Percentiles rank a stretch among this genome's conserved stretches.
phyloP scores from a whole-genome alignment of 2,113 vertebrate species.

The Neogobius melanostomus region DNA sequence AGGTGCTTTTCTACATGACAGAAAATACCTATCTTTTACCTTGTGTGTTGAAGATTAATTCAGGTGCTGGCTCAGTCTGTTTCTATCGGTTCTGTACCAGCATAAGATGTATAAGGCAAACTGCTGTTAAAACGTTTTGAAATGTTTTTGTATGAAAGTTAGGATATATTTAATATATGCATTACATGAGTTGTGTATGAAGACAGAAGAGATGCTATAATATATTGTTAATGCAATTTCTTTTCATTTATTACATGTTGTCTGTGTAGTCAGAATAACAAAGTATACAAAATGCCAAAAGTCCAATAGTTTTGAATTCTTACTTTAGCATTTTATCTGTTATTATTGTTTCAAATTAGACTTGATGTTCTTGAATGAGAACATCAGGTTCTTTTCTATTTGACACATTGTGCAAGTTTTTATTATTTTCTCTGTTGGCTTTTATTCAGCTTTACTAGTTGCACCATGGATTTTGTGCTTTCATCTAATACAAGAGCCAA shows the following conservation, averaged over 20 bases:
- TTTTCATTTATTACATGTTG: constrained; percentile 69
- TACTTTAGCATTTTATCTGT: constrained; percentile 33
- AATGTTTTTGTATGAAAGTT: constrained; percentile 67
- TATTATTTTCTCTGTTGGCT: constrained; percentile 10
- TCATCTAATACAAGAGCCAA: constrained; percentile 17
- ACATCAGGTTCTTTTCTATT: constrained; percentile 24
- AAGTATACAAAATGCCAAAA: constrained; percentile 63
- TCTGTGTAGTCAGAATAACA: constrained; percentile 64
- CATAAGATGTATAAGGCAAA: constrained; percentile 54
- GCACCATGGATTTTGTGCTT: neutral
- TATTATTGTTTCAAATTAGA: constrained; percentile 46
- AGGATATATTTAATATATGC: constrained; percentile 84
- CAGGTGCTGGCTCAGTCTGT: constrained; percentile 21
- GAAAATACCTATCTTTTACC: neutral
- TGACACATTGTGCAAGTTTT: constrained; percentile 24
- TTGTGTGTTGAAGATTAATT: neutral
- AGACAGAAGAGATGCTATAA: constrained; percentile 80
- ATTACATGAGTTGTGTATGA: constrained; percentile 74
- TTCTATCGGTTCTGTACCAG: constrained; percentile 20
- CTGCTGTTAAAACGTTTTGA: constrained; percentile 53
- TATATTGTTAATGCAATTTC: constrained; percentile 77
- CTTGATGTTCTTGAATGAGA: constrained; percentile 52
- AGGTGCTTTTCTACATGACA: neutral
- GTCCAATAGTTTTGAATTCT: constrained; percentile 62
- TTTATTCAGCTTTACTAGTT: constrained; percentile 14